phyloP scores from a whole-genome alignment of 2,888 invertebrate genomes.

The Tromatobia lineatoria region DNA sequence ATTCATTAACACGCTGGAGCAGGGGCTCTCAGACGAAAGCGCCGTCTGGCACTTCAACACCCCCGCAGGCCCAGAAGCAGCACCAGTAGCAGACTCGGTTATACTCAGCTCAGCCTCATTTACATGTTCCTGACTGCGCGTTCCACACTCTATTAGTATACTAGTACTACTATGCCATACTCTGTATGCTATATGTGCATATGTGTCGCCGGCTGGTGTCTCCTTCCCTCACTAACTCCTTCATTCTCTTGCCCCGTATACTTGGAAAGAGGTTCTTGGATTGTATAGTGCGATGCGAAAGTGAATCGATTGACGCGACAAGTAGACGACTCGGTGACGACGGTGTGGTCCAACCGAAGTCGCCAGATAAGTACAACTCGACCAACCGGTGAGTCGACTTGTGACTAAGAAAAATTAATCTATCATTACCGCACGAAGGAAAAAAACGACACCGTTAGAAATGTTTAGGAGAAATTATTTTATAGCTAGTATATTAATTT shows the following conservation, averaged over 20 bases:
- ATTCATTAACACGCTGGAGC: conserved; percentile 82
- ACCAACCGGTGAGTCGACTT: not conserved
- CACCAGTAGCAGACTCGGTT: not conserved
- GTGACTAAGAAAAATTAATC: not conserved
- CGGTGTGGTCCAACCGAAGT: conserved; percentile 40
- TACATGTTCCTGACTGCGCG: conserved; percentile 40
- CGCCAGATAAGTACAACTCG: conserved; percentile 42
- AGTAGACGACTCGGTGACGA: conserved; percentile 50
- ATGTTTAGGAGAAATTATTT: too few relatives aligned
- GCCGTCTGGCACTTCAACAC: conserved; percentile 60
- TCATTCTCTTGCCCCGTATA: not conserved
- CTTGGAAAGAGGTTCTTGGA: not conserved
- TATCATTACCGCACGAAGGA: not conserved
- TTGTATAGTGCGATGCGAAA: conserved; percentile 34
- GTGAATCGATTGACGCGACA: conserved; percentile 67
- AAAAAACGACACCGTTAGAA: too few relatives aligned
- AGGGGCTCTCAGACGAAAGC: conserved; percentile 77
- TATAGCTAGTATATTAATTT: too few relatives aligned
- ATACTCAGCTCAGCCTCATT: conserved; percentile 55
- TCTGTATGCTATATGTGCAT: too few relatives aligned
- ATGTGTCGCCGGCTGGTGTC: conserved; percentile 1
- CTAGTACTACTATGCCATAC: conserved; percentile 26
- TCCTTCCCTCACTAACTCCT: conserved; percentile 4
- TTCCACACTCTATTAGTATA: not conserved
- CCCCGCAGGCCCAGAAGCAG: conserved; percentile 41